Conservation (phyloP, 2,113 vertebrate genomes). For the Apeltes quadracus region DNA sequence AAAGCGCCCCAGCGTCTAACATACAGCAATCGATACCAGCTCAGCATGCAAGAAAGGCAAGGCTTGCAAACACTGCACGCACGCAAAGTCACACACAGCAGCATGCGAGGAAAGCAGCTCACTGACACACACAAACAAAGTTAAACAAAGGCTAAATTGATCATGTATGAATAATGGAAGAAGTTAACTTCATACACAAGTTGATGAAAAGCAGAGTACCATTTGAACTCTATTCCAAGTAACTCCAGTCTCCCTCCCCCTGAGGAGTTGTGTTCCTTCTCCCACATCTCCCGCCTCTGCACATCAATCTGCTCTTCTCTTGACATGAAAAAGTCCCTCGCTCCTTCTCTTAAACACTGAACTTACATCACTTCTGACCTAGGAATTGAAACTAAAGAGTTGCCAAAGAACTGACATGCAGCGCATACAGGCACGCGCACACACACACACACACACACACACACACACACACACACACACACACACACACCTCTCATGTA, state of each 20-base stretch:
- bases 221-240: slow-evolving; percentile 27
- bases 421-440: neutral
- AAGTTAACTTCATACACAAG: neutral
- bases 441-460: neutral
- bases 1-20: slow-evolving; percentile 41
- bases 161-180: slow-evolving; percentile 10
- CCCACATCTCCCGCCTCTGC: slow-evolving; percentile 21
- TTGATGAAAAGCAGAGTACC: neutral
- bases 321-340: slow-evolving; percentile 3
- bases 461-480: neutral
- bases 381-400: slow-evolving; percentile 27
- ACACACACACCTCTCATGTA: neutral
- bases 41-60: slow-evolving; percentile 45
- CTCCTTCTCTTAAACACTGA: slow-evolving; percentile 10
- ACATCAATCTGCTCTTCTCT: slow-evolving; percentile 24
- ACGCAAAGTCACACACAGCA: slow-evolving; percentile 26
- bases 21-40: slow-evolving; percentile 43
- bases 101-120: slow-evolving; percentile 7
- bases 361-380: neutral
- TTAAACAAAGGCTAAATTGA: slow-evolving; percentile 19
- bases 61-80: slow-evolving; percentile 35
- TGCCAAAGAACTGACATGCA: neutral
- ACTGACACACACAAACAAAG: slow-evolving; percentile 4
- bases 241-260: slow-evolving; percentile 28
- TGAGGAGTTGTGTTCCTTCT: slow-evolving; percentile 45